A percentile compares a stretch with the other conserved stretches of the same genome.
These are phyloP conservation scores for Chloroceryle inda DNA, from an alignment of 2,797 vertebrate species.

Conservation along the genomic window DNA sequence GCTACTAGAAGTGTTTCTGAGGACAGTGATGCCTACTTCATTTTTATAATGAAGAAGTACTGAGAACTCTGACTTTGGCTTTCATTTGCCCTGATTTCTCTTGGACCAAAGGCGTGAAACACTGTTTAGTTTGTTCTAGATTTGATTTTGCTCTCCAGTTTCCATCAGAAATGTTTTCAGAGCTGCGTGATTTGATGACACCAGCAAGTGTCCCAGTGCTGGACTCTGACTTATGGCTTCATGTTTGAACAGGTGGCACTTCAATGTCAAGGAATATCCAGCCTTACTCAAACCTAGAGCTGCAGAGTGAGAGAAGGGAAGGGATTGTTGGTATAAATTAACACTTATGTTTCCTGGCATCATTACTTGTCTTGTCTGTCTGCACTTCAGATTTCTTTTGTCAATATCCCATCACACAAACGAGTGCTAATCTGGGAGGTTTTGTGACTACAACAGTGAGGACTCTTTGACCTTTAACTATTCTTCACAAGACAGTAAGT, in stretches of 20 bases:
- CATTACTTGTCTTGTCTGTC: not conserved
- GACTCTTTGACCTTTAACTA: not conserved
- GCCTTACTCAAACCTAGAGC: fast-evolving
- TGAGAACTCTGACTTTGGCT: constrained; percentile 84
- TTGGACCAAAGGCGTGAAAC: not conserved
- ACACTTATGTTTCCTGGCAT: not conserved
- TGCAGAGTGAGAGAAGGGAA: not conserved
- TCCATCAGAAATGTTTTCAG: fast-evolving
- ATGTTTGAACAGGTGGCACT: not conserved
- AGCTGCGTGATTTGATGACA: not conserved
- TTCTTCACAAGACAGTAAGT: not conserved
- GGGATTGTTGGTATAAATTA: fast-evolving
- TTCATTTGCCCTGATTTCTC: not conserved
- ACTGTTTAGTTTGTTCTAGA: not conserved
- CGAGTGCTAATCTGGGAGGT: not conserved
- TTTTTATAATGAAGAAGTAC: constrained; percentile 89
- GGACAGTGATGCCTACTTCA: constrained; percentile 87
- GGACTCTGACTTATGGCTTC: not conserved
- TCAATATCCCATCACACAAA: not conserved
- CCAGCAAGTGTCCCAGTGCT: not conserved
- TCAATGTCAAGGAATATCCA: not conserved
- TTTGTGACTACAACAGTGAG: not conserved
- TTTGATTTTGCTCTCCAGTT: not conserved
- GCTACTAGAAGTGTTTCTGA: constrained; percentile 90
- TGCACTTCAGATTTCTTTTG: not conserved